phyloP scores from a whole-genome alignment of 2,888 invertebrate genomes.

The Drosophila eohydei region DNA sequence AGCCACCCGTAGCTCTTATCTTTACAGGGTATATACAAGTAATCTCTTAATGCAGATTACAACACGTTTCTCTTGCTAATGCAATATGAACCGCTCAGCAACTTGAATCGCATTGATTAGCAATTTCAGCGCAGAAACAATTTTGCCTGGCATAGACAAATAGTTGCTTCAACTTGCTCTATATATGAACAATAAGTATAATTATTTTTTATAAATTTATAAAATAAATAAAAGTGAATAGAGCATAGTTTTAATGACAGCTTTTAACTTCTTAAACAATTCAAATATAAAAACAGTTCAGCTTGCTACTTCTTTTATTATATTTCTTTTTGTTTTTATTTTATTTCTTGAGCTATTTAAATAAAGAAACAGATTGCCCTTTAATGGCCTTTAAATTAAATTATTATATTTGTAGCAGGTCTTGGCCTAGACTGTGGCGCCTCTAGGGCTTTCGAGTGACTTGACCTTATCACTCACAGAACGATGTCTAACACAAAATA shows the following conservation, averaged over 20 bases:
- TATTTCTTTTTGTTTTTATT: background rate
- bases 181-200: background rate
- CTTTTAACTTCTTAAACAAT: too few relatives aligned
- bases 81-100: constrained; percentile 5
- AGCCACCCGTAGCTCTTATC: background rate
- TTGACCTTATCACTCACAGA: background rate
- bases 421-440: background rate
- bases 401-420: background rate
- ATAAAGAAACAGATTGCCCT: background rate
- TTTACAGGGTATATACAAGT: background rate
- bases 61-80: background rate
- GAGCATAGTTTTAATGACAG: too few relatives aligned
- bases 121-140: background rate
- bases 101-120: background rate
- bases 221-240: background rate
- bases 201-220: background rate
- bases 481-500: too few relatives aligned
- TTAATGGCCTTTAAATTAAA: background rate
- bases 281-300: too few relatives aligned
- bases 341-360: background rate
- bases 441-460: background rate
- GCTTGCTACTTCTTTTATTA: background rate
- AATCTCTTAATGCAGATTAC: constrained; percentile 4
- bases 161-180: background rate
- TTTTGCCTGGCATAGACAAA: background rate